Conservation (phyloP, 1,140 invertebrate species). For the Archegozetes longisetosus region DNA sequence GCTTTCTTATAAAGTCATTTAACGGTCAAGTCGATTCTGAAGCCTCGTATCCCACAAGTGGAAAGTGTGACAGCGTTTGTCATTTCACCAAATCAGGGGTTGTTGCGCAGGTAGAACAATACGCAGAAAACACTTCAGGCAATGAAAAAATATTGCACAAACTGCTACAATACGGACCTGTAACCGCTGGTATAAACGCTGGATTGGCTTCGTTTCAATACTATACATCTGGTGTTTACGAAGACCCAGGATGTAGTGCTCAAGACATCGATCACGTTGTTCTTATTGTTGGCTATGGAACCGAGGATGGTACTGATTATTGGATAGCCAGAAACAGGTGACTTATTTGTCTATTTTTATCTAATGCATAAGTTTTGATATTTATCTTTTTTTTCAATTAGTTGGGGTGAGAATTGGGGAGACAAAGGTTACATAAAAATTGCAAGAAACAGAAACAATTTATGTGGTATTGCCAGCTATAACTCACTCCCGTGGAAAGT, state of each 20-base stretch:
- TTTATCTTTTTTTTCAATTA: too few relatives aligned
- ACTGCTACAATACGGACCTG: conserved; percentile 9
- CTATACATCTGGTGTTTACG: conserved; percentile 14
- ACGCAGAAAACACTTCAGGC: background rate
- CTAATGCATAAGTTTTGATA: too few relatives aligned
- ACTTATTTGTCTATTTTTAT: too few relatives aligned
- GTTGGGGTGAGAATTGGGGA: too few relatives aligned
- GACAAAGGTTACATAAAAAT: too few relatives aligned
- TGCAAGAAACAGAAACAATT: too few relatives aligned
- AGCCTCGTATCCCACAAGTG: conserved; percentile 7
- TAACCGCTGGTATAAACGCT: conserved; percentile 15
- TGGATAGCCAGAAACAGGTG: conserved; percentile 33
- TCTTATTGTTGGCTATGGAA: conserved; percentile 30
- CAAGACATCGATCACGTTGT: conserved; percentile 18
- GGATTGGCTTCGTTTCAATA: conserved; percentile 5
- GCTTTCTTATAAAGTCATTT: too few relatives aligned
- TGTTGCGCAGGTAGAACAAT: background rate
- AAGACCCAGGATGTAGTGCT: conserved; percentile 10
- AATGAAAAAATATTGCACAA: conserved; percentile 2
- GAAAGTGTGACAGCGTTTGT: conserved; percentile 26
- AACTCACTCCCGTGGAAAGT: too few relatives aligned
- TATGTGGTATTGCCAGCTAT: too few relatives aligned
- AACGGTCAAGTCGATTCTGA: conserved; percentile 20
- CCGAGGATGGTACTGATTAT: conserved; percentile 26
- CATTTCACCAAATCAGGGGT: background rate